Evolutionary conservation across 2,797 vertebrate genomes (phyloP), one percentile per base, ranked within the genome.

Genomic region (Mionectes olivaceus): DNA sequence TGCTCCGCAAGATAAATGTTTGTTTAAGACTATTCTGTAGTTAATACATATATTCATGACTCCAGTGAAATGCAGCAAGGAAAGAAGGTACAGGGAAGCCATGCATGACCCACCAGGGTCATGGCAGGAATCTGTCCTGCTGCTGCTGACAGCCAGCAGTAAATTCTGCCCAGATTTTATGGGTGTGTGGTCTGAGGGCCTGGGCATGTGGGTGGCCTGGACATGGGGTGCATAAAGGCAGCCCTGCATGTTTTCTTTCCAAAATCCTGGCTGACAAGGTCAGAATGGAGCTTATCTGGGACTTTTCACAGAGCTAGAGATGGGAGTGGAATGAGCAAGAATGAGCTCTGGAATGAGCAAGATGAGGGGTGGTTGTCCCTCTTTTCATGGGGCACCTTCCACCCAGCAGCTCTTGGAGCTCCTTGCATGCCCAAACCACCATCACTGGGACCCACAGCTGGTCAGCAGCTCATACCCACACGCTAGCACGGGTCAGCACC

Each of bases 31-130:
- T 85, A 6, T 85, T 76, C 77, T 80, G 73, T 83, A 64, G 78
- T 92, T 95, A 94, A 95, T 93, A 85, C 92, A 83, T 92, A 85
- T 93, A 95, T 95, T 96, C 89, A 94, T 95, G 93, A 91, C 78
- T 89, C 60, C 41, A 80, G 35, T 5, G 5, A 13, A 47, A 87
- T 87, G 91, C 95, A 96, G 89, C 19, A n/a, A 68, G 83, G 82
- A 82, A 87, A 71, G 39, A 75, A 23, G 64, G 25, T 68, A 89
- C 55, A 0, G 1, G 81, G 14, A 85, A 91, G 60, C 68, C 0
- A 0, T 3, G 10, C 75, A 67, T 15, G n/a, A 87, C 71, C 33
- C 14, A 2, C 1, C 41, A 44, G 73, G 83, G 53, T 33, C 6
- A 7, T 41, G 39, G 64, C 9, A 67, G 83, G 30, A 46, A 43